Evolutionary conservation across 2,797 vertebrate genomes (phyloP), one percentile per base, ranked within the genome.

Genomic region (Rhinichthys osculus): DNA sequence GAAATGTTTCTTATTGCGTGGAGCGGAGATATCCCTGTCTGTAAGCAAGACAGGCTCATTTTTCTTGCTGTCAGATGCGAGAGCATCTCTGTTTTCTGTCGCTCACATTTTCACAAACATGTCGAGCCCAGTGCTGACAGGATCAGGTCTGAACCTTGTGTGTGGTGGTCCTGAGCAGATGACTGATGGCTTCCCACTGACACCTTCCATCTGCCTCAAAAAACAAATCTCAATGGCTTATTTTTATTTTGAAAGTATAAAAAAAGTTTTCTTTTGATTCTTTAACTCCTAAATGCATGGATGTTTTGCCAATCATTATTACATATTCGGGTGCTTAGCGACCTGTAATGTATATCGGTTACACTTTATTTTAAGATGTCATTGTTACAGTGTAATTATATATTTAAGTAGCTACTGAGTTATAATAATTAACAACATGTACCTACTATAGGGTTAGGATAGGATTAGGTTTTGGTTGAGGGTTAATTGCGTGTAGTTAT

Each of bases 51-150:
- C 90, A 90, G 88, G 88, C 92, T 92, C 89, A 94, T 94, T 93
- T 94, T 92, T 94, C 92, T 93, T 87, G 71, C 89, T 93, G 93
- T 94, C 93, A 92, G 88, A 77, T 52, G 72, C 17, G 16, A 21
- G 67, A 66, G 62, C 92, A 91, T 91, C 89, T 91, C 91, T 91
- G 91, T 93, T n/a, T 92, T 93, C 89, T 90, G 19, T 88, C 82
- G 81, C 92, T 93, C 88, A 77, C 87, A 89, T 91, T 89, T 87
- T 90, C 88, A 87, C 76, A 84, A 90, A 91, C 88, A 84, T 90
- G 91, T 88, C 89, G 86, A 35, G 16, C 71, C 27, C 44, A 7
- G 83, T 10, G 57, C 87, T 89, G 88, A 85, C 90, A 85, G 85
- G 89, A 66, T 62, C 30, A 19, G 71, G 57, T 52, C 71, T 38